Conservation (phyloP, 2,888 invertebrate genomes). For the Cacoxenus indagator region DNA sequence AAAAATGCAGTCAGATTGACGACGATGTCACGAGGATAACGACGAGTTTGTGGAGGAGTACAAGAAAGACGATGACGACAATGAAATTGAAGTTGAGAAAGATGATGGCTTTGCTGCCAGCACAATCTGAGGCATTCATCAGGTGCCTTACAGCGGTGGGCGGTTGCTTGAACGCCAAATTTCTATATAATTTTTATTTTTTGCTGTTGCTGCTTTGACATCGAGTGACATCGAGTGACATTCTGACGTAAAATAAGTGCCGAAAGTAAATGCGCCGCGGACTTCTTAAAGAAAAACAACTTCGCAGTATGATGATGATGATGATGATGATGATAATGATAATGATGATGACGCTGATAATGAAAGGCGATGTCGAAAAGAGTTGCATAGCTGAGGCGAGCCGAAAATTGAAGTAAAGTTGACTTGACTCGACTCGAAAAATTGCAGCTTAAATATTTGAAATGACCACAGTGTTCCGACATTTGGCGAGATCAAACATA, state of each 20-base stretch:
- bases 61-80: neutral
- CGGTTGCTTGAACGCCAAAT: neutral
- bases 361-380: too few species aligned
- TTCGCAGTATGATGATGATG: too few species aligned
- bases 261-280: neutral
- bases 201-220: conserved; percentile 7
- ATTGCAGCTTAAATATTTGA: too few species aligned
- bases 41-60: neutral
- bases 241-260: conserved; percentile 1
- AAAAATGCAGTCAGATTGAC: conserved; percentile 40
- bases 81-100: conserved; percentile 30
- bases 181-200: conserved; percentile 11
- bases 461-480: too few species aligned
- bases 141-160: conserved; percentile 34
- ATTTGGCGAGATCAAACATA: too few species aligned
- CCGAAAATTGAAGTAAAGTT: too few species aligned
- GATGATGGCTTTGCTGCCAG: conserved; percentile 10
- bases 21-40: neutral
- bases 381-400: too few species aligned
- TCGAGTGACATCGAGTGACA: conserved; percentile 15
- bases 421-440: too few species aligned
- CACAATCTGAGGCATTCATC: conserved; percentile 48
- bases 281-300: neutral
- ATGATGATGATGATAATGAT: too few species aligned
- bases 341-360: too few species aligned